phyloP scores from a whole-genome alignment of 2,797 vertebrate species.

The Gallirallus australis region DNA sequence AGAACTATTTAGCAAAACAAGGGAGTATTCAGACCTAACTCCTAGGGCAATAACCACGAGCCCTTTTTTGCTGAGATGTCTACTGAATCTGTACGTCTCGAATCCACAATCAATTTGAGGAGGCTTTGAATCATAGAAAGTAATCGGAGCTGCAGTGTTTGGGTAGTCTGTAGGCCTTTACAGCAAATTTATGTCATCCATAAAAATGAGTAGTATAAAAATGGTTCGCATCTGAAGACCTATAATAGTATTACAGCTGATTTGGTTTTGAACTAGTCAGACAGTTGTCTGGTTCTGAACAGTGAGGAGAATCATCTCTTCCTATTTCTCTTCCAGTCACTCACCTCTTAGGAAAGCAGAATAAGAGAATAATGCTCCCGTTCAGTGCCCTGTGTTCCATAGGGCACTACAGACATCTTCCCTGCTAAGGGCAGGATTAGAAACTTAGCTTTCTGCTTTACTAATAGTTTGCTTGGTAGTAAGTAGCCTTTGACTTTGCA shows the following conservation, averaged over 20 bases:
- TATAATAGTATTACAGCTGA: neutral
- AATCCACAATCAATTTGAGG: neutral
- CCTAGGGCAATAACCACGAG: neutral
- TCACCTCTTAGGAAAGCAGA: neutral
- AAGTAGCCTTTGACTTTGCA: neutral
- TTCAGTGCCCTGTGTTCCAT: neutral
- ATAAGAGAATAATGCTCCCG: neutral
- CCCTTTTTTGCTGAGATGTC: neutral
- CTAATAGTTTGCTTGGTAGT: neutral
- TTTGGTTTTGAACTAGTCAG: neutral
- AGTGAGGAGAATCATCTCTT: neutral
- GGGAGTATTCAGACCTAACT: neutral
- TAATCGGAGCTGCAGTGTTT: neutral
- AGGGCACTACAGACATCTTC: neutral
- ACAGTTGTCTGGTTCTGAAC: neutral
- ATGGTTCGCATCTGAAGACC: neutral
- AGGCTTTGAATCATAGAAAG: neutral
- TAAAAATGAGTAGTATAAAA: neutral
- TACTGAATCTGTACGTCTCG: neutral
- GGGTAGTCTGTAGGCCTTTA: neutral
- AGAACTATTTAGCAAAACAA: neutral
- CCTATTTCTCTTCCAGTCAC: neutral
- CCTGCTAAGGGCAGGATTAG: neutral
- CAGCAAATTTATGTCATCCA: neutral
- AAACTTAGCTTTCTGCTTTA: neutral